Evolutionary conservation across 1,140 invertebrate genomes (phyloP), one percentile per base, ranked within the genome.

Genomic region (Ceratosolen fusciceps): DNA sequence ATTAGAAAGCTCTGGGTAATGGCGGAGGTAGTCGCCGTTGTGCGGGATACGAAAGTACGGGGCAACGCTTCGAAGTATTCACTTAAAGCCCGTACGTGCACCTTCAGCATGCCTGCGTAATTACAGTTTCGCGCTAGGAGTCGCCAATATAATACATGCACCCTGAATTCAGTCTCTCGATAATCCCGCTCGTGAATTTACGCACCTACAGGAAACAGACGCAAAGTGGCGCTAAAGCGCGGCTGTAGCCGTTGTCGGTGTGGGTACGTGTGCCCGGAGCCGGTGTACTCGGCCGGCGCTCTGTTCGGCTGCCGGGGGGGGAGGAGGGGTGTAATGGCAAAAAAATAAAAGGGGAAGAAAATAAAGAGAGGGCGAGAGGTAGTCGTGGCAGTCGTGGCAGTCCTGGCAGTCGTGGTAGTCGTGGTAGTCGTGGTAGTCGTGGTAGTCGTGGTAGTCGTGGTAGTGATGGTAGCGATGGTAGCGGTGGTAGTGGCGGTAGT

Each of bases 321-420:
- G 68, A n/a, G 5, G 24, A 49, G 67, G 62, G 56, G 62, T 74
- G 72, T 81, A 75, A 67, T 54, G 62, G 76, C 47, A 71, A 39
- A 39, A 52, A 74, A 68, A 58, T 31, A 58, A 73, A 58, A 73
- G 54, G 29, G 24, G 68, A 39, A 39, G 77, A 37, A 39, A 67
- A 56, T 70, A 31, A 72, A 24, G 43, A 54, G 62, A 29, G 74
- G 5, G 2, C 0, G 21, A 26, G 49, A 14, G 77, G n/a, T n/a
- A n/a, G n/a, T n/a, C n/a, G n/a, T n/a, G n/a, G n/a, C n/a, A n/a
- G n/a, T n/a, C n/a, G n/a, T n/a, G n/a, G n/a, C n/a, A n/a, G n/a
- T n/a, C n/a, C n/a, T n/a, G n/a, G n/a, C n/a, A n/a, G n/a, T n/a
- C n/a, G n/a, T n/a, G n/a, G n/a, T n/a, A n/a, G n/a, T n/a, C n/a